A percentile compares a stretch with the other conserved stretches of the same genome.
These are phyloP conservation scores for Chascanopsetta lugubris DNA, from an alignment of 2,113 vertebrate genomes.

Conservation along the genomic window DNA sequence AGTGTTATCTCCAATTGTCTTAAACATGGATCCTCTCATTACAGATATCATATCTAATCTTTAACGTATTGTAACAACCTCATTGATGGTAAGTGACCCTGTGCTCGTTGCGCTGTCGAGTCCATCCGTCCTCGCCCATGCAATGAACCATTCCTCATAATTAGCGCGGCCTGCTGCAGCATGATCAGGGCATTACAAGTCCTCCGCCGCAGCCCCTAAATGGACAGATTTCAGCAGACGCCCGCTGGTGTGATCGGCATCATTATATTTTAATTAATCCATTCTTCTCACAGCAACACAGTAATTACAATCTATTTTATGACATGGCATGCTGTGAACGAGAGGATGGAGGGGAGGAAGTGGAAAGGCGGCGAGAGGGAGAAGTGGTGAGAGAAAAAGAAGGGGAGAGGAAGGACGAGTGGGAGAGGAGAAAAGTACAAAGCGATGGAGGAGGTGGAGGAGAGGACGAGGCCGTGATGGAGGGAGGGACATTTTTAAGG, in stretches of 20 bases:
- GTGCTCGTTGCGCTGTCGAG: slow-evolving; percentile 47
- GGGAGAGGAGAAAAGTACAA: slow-evolving; percentile 34
- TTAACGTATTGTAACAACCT: slow-evolving; percentile 60
- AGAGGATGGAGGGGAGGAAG: slow-evolving; percentile 50
- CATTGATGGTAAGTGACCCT: slow-evolving; percentile 62
- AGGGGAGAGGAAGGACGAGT: slow-evolving; percentile 15
- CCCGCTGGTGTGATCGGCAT: slow-evolving; percentile 78
- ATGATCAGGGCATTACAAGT: slow-evolving; percentile 76
- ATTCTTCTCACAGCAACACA: slow-evolving; percentile 78
- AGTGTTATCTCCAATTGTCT: slow-evolving; percentile 34
- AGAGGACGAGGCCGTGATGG: slow-evolving; percentile 26
- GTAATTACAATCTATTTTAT: slow-evolving; percentile 79
- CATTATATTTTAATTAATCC: slow-evolving; percentile 82
- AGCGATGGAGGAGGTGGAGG: slow-evolving; percentile 22
- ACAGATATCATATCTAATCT: slow-evolving; percentile 60
- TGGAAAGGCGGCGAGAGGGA: slow-evolving; percentile 34
- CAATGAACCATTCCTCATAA: slow-evolving; percentile 77
- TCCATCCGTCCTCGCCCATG: slow-evolving; percentile 58
- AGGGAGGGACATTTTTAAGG: slow-evolving; percentile 33
- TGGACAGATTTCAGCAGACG: slow-evolving; percentile 74
- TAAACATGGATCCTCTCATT: slow-evolving; percentile 51
- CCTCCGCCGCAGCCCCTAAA: slow-evolving; percentile 72
- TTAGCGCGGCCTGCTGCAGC: slow-evolving; percentile 66
- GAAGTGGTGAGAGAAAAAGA: slow-evolving; percentile 16
- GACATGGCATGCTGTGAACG: slow-evolving; percentile 61